Percentiles rank a stretch among this genome's conserved stretches.
phyloP scores from a whole-genome alignment of 2,113 vertebrate species.

The Oreocharis arfaki region DNA sequence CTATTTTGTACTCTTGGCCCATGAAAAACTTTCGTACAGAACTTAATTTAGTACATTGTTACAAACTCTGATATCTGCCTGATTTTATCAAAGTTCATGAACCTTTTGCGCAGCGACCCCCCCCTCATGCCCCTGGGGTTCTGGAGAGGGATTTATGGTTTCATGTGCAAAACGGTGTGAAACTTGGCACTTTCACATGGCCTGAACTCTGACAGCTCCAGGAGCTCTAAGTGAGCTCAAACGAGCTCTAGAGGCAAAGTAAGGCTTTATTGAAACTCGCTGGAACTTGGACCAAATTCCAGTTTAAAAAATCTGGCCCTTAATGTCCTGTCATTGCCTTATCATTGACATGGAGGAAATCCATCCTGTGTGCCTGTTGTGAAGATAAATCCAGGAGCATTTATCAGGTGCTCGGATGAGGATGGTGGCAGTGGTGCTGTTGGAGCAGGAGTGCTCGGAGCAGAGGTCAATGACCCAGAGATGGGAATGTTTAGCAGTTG shows the following conservation, averaged over 20 bases:
- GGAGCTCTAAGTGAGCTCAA: background rate
- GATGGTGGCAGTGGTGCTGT: background rate
- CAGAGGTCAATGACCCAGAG: rapidly evolving
- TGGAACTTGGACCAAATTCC: background rate
- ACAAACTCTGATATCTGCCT: background rate
- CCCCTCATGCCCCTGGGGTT: background rate
- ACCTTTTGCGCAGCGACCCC: background rate
- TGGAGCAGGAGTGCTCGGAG: background rate
- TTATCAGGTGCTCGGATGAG: background rate
- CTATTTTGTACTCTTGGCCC: background rate
- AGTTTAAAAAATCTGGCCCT: background rate
- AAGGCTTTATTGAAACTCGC: background rate
- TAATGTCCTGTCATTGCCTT: background rate
- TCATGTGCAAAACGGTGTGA: slow-evolving; percentile 48
- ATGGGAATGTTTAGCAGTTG: background rate
- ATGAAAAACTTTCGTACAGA: background rate
- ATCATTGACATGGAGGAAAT: background rate
- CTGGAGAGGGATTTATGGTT: slow-evolving; percentile 44
- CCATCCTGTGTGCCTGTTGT: background rate
- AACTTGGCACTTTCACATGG: slow-evolving; percentile 28
- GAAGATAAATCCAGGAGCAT: background rate
- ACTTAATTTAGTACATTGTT: background rate
- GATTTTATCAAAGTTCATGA: slow-evolving; percentile 46
- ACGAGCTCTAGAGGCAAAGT: background rate
- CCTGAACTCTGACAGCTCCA: background rate